Base-by-base conservation (phyloP, 1,140 invertebrate genomes). In the Anthonomus grandis region DNA sequence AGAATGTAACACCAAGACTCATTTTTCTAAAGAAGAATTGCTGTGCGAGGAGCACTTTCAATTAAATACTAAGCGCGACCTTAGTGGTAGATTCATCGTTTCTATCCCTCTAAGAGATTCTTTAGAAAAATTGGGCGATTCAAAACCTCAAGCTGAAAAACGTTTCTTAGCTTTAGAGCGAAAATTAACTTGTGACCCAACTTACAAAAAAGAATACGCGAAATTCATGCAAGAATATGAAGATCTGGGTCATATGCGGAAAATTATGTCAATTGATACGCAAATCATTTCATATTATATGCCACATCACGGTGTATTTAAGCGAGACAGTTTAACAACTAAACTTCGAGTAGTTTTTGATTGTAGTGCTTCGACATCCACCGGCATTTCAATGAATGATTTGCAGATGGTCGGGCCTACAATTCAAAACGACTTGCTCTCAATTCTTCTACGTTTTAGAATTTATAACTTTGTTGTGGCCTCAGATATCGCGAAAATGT, bases 401-500 rank as follows among this genome's bases (percentile, higher is more conserved):
- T 42, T 46, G 12, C 45, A 67, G 18, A 42, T 63, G 31, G 41
- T 59, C 1, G 68, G 70, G 1, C 64, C 70, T 19, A 69, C 41
- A 4, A 52, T 72, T 19, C 70, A 72, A 58, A 48, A 69, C 4
- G 72, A 78, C 41, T 45, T 78, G 17, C 57, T 70, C 39, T 58
- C 59, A 22, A 65, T 77, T 46, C 22, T 79, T 4, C 49, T 78
- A 13, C 64, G 74, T 34, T 78, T 76, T 69, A 31, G 76, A 45
- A 53, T 42, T 31, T 66, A 74, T 53, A 58, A 38, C 12, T 50
- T 72, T 46, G 71, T 70, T 22, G 59, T 78, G n/a, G 59, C 59
- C 12, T 68, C 68, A 4, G 76, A 78, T 52, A 68, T 77, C 9
- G 60, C 50, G 18, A 72, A 76, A 60, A 75, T 74, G 66, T 77